Evolutionary conservation across 1,140 invertebrate species (phyloP).

Genomic region (Bilobella aurantiaca): DNA sequence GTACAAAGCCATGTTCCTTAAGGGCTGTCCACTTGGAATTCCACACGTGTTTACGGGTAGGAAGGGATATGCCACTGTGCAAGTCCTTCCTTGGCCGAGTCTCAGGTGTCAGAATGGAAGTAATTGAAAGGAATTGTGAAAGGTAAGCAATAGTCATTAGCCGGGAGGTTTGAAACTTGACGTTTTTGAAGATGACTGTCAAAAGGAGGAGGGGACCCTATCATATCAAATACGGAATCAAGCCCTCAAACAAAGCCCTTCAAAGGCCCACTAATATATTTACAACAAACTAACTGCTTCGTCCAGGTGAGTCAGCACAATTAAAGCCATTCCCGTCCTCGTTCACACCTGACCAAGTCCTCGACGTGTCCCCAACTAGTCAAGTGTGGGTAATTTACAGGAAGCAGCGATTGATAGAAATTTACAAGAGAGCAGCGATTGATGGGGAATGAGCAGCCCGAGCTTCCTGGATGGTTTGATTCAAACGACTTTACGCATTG

Average conservation of each 20-base stretch:
- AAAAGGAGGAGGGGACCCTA: conserved; percentile 6
- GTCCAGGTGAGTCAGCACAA: conserved; percentile 1
- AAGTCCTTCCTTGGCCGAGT: not conserved
- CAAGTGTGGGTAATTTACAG: not conserved
- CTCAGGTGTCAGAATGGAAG: not conserved
- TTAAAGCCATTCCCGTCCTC: not conserved
- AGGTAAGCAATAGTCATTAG: not conserved
- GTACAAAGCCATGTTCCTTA: no score
- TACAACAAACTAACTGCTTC: not conserved
- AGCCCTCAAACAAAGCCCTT: not conserved
- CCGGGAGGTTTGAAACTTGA: not conserved
- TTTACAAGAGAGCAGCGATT: not conserved
- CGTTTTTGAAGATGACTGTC: conserved; percentile 6
- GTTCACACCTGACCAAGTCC: not conserved
- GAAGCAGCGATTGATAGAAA: not conserved
- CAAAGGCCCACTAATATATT: not conserved
- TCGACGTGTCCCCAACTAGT: not conserved
- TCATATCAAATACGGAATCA: conserved; percentile 7
- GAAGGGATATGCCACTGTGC: not conserved
- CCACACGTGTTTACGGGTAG: not conserved
- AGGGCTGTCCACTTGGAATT: not conserved
- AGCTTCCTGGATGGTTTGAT: no score
- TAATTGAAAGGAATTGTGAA: conserved; percentile 6
- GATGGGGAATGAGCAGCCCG: no score
- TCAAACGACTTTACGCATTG: no score